Evolutionary conservation across 2,113 vertebrate species (phyloP), one percentile per base, ranked within the genome.

Genomic region (Gymnocephalus cernua): DNA sequence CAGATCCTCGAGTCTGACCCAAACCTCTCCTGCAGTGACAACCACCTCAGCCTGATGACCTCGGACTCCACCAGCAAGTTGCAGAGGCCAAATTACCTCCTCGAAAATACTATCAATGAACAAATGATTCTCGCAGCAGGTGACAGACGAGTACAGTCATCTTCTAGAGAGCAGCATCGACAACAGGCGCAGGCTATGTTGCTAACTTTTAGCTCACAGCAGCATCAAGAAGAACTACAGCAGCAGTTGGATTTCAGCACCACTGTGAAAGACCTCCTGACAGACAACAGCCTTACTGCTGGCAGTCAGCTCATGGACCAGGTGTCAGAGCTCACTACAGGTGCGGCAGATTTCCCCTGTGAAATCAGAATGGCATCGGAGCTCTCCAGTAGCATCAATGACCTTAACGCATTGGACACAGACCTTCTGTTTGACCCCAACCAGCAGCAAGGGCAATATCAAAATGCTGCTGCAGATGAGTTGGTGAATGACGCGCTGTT

Each of bases 341-440:
- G 93, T 61, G 89, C 91, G 6, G 91, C 96, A 68, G 96, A 97
- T 91, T 99, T 98, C 93, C 90, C 97, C 62, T 96, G 93, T 29
- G 96, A 97, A 86, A 96, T 99, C 93, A 95, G 96, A 93, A 96
- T 99, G 95, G 95, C 96, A 89, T 97, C 98, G 4, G 98, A 99
- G 78, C 97, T 99, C 90, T 97, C 97, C 89, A 95, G 95, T 92
- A 99, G 97, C 95, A 98, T 99, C 91, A 97, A 96, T 16, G 98
- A 99, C 95, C 95, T 99, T 90, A 99, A 98, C 90, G 92, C 97
- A 72, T 93, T 99, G 94, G 98, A 99, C 90, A 94, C 97, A 80
- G 98, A 97, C 91, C 96, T 99, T 84, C 95, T 99, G 90, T 99
- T 99, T 91, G 97, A 99, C 93, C 98, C 98, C 80, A 96, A 94